Evolutionary conservation across 2,888 invertebrate genomes (phyloP), one percentile per base, ranked within the genome.

Genomic region (Nemotelus pantherinus): DNA sequence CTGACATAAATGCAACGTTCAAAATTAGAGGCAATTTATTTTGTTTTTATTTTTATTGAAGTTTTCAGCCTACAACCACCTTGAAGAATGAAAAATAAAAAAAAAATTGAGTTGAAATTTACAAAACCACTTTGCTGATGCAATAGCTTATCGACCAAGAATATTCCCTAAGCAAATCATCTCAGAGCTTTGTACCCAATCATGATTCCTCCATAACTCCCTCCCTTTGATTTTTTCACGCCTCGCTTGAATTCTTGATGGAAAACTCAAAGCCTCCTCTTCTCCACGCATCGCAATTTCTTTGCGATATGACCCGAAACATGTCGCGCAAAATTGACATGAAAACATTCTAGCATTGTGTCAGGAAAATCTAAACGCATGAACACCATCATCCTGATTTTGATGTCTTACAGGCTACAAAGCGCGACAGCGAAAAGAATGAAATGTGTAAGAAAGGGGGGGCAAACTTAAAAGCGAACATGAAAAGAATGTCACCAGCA

Each of bases 301-400:
- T 74, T 70, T 74, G 68, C 55, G 77, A 79, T 74, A 75, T 75
- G 77, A 79, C 58, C 76, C 79, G 74, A 77, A 74, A 63, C 55
- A 50, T 72, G 79, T 79, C 78, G 50, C 68, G 77, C 65, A 68
- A 72, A 78, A 72, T 58, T 58, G 72, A 72, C 60, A 53, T 72
- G 39, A 72, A 72, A 72, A 50, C 63, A 50, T 63, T 74, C 48
- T 50, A 45, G 63, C 44, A 60, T 74, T 74, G 60, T 72, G 70
- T 41, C 10, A 55, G n/a, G 43, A 53, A 5, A 70, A 10, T 41
- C 65, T 44, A 44, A 70, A 65, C 63, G 65, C 65, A 44, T 65
- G 47, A 10, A 45, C 47, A n/a, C 10, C 65, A 47, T 25, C 25
- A 41, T 39, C 10, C 7, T 25, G 63, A 39, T 9, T 63, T 39